Conservation (phyloP, 2,888 invertebrate genomes). For the Mythimna pallens region DNA sequence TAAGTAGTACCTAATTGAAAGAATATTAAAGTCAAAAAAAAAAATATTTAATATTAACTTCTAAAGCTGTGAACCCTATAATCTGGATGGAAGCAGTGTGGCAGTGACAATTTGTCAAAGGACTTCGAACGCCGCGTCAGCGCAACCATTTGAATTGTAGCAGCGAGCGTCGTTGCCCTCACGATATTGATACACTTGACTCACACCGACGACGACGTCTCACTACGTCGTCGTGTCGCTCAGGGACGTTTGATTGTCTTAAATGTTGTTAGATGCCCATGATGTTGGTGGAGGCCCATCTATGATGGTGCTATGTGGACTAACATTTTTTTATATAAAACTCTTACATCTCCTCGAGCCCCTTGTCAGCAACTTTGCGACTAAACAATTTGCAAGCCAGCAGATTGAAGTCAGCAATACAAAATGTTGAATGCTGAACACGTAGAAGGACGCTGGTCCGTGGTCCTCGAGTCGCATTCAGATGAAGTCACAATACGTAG, state of each 20-base stretch:
- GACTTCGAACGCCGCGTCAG: slow-evolving; percentile 37
- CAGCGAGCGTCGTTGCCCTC: slow-evolving; percentile 12
- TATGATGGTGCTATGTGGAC: neutral
- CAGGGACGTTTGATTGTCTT: neutral
- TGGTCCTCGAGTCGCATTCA: slow-evolving; percentile 53
- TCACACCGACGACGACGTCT: neutral
- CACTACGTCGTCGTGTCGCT: neutral
- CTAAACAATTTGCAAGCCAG: slow-evolving; percentile 52
- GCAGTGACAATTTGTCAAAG: slow-evolving; percentile 51
- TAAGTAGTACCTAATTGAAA: neutral
- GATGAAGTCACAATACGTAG: slow-evolving; percentile 50
- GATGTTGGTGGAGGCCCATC: neutral
- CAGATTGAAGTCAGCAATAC: slow-evolving; percentile 27
- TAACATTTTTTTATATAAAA: neutral
- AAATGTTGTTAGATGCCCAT: neutral
- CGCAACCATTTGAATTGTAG: slow-evolving; percentile 56
- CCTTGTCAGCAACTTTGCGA: slow-evolving; percentile 47
- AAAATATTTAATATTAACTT: neutral
- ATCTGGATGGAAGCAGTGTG: neutral
- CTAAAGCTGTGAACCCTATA: slow-evolving; percentile 25
- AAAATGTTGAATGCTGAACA: slow-evolving; percentile 51
- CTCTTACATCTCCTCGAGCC: slow-evolving; percentile 10
- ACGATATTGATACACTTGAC: slow-evolving; percentile 23
- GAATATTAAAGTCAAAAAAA: neutral
- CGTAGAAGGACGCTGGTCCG: slow-evolving; percentile 46